phyloP scores from a whole-genome alignment of 2,113 vertebrate species.

The Carlito syrichta region DNA sequence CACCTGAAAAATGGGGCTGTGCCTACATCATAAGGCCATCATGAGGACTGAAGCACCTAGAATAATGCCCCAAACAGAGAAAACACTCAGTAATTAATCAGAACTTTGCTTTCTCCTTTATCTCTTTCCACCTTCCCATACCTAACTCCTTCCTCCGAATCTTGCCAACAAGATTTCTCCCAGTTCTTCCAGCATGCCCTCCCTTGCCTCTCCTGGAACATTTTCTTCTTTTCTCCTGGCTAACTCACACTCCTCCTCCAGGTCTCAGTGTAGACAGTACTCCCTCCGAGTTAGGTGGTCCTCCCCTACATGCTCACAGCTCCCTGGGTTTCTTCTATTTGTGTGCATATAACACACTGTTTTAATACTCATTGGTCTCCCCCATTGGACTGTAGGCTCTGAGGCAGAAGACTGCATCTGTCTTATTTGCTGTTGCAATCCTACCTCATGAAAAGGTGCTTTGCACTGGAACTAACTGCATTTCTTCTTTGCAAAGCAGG shows the following conservation, averaged over 20 bases:
- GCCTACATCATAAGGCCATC: not conserved
- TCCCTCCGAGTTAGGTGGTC: not conserved
- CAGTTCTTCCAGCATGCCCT: not conserved
- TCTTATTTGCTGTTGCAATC: not conserved
- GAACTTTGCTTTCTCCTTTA: not conserved
- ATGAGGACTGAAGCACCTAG: not conserved
- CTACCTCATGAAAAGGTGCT: not conserved
- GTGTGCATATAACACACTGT: not conserved
- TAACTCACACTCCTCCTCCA: not conserved
- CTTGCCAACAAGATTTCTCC: not conserved
- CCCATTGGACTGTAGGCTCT: not conserved
- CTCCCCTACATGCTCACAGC: not conserved
- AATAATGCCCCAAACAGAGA: not conserved
- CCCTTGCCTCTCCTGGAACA: not conserved
- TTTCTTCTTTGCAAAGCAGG: not conserved
- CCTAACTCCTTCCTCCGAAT: not conserved
- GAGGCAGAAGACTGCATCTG: not conserved
- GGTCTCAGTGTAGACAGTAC: not conserved
- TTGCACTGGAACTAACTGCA: not conserved
- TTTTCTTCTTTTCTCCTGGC: not conserved
- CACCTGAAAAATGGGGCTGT: constrained; percentile 54
- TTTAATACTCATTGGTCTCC: not conserved
- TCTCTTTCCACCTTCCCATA: not conserved
- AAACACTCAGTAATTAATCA: too few species aligned
- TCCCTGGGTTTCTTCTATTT: not conserved